Percentiles rank a stretch among this genome's conserved stretches.
phyloP scores from a whole-genome alignment of 2,113 vertebrate species.

The Puffinus mauretanicus region DNA sequence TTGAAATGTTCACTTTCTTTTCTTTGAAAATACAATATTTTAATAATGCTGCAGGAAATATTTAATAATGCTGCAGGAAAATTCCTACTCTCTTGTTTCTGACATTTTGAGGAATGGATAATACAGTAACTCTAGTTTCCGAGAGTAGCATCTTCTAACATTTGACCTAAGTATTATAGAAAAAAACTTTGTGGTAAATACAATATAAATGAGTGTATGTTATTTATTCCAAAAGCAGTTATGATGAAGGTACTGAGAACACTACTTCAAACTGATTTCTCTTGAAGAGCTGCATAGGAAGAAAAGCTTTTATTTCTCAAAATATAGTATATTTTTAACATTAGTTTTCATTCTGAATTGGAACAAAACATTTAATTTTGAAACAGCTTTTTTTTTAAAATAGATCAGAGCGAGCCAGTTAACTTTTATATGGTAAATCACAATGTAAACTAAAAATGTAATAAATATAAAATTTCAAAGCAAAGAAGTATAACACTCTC shows the following conservation, averaged over 20 bases:
- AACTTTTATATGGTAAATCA: background rate
- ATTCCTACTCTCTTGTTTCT: background rate
- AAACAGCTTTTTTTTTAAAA: background rate
- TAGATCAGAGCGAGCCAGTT: accelerated
- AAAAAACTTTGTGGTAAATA: background rate
- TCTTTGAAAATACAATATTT: background rate
- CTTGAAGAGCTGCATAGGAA: background rate
- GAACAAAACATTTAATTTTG: background rate
- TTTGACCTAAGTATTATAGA: background rate
- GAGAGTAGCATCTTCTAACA: background rate
- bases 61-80: background rate
- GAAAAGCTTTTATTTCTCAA: background rate
- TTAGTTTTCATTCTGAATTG: background rate
- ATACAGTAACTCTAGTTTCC: background rate
- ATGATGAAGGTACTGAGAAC: background rate
- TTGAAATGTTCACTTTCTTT: background rate
- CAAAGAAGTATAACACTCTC: background rate
- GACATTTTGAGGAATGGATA: background rate
- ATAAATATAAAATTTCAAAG: background rate
- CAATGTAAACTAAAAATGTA: background rate
- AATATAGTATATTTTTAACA: background rate
- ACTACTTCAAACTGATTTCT: background rate
- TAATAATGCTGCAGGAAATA: background rate
- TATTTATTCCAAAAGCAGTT: background rate
- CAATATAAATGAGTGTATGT: background rate